These are phyloP conservation scores for Drosophila kikkawai DNA, from an alignment of 1,140 invertebrate genomes.

Conservation along the genomic window DNA sequence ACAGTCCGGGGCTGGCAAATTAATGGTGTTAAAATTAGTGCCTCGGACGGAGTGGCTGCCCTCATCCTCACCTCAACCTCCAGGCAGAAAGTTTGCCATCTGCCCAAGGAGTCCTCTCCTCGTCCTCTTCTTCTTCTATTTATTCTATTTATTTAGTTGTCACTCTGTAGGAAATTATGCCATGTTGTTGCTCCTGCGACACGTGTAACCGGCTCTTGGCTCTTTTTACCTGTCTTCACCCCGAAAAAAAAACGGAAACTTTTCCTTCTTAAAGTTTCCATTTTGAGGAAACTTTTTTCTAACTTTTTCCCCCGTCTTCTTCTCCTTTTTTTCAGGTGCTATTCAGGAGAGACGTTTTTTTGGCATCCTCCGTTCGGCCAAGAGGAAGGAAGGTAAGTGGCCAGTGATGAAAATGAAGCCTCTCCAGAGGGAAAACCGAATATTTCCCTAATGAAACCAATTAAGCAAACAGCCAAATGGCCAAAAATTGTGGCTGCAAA, in stretches of 20 bases:
- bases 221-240: constrained; percentile 14
- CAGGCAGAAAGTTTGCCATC: constrained; percentile 42
- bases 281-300: constrained; percentile 40
- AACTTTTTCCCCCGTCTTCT: constrained; percentile 26
- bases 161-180: constrained; percentile 78
- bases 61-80: constrained; percentile 24
- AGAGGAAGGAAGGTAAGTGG: constrained; percentile 70
- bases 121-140: constrained; percentile 40
- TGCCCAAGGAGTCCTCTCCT: neutral
- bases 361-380: constrained; percentile 67
- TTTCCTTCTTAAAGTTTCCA: constrained; percentile 63
- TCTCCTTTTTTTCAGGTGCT: constrained; percentile 54
- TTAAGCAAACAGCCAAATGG: constrained; percentile 69
- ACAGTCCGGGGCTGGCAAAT: constrained; percentile 52
- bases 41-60: constrained; percentile 50
- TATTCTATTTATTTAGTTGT: constrained; percentile 81
- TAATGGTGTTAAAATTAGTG: constrained; percentile 83
- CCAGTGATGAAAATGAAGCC: constrained; percentile 5
- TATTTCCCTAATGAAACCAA: constrained; percentile 73
- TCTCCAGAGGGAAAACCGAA: constrained; percentile 25
- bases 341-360: constrained; percentile 67
- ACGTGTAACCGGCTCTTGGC: constrained; percentile 59
- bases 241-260: constrained; percentile 20
- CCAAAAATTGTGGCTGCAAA: constrained; percentile 52
- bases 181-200: constrained; percentile 58